Percentiles rank a stretch among this genome's conserved stretches.
Evolutionary conservation across 2,888 invertebrate genomes (phyloP).

Genomic region (Cheilosia variabilis): DNA sequence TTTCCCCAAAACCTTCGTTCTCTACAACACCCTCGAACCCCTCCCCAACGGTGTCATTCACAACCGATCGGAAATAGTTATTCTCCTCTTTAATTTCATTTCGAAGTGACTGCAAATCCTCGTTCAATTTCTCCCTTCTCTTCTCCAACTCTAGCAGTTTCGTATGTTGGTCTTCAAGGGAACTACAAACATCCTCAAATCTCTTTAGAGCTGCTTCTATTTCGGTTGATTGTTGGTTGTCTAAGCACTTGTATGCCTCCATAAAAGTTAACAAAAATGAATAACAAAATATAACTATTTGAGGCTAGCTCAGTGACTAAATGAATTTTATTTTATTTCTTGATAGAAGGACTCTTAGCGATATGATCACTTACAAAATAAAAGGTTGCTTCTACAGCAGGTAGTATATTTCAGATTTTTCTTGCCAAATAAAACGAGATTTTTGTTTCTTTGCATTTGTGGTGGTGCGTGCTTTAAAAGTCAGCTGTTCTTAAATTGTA

Average conservation of each 20-base stretch:
- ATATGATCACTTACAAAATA: no score
- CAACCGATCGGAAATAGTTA: constrained; percentile 65
- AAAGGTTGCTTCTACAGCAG: no score
- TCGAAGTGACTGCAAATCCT: constrained; percentile 77
- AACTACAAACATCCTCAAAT: constrained; percentile 76
- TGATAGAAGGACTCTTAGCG: no score
- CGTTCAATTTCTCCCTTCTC: constrained; percentile 76
- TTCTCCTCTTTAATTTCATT: constrained; percentile 77
- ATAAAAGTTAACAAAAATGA: constrained; percentile 20
- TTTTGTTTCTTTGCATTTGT: no score
- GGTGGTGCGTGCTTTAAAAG: no score
- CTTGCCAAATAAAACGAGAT: no score
- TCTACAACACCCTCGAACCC: constrained; percentile 53
- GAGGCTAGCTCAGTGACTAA: background rate
- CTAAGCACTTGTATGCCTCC: constrained; percentile 28
- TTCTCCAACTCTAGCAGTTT: constrained; percentile 77
- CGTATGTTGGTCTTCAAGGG: constrained; percentile 76
- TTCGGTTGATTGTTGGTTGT: constrained; percentile 35
- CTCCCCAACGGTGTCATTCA: constrained; percentile 53
- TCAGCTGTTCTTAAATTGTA: no score
- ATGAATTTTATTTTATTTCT: no score
- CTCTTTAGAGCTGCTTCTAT: constrained; percentile 50
- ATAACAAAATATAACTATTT: constrained; percentile 35
- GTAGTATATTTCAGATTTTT: no score
- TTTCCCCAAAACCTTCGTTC: background rate